A percentile compares a stretch with the other conserved stretches of the same genome.
Conservation (phyloP, 2,888 invertebrate species). For the Trisateles emortualis region DNA sequence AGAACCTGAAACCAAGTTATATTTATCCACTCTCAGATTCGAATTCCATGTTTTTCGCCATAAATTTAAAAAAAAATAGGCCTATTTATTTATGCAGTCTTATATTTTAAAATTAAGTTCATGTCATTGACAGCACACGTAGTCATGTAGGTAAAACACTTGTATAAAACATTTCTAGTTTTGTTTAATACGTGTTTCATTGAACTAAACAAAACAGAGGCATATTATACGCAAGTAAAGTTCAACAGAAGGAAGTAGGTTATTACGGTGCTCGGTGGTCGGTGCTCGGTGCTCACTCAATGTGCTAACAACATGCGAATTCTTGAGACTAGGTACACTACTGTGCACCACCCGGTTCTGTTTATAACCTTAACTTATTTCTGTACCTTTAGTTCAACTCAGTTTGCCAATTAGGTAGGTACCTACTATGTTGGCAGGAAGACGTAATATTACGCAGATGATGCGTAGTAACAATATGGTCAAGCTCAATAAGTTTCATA, state of each 20-base stretch:
- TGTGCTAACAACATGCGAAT: conserved; percentile 25
- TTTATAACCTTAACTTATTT: conserved; percentile 1
- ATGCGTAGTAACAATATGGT: too few relatives aligned
- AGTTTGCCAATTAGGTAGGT: neutral
- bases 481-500: too few relatives aligned
- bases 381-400: neutral
- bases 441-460: neutral
- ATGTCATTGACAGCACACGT: too few relatives aligned
- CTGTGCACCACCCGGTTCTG: too few relatives aligned
- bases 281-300: neutral
- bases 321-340: conserved; percentile 1
- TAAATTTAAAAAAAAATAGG: too few relatives aligned
- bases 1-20: too few relatives aligned
- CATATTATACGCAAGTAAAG: conserved; percentile 8
- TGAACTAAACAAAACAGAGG: neutral
- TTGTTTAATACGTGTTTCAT: neutral
- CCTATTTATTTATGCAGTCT: too few relatives aligned
- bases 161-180: neutral
- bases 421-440: too few relatives aligned
- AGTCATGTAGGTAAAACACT: too few relatives aligned
- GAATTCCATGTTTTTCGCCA: too few relatives aligned
- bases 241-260: conserved; percentile 30
- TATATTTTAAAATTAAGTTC: too few relatives aligned
- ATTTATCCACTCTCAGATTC: too few relatives aligned
- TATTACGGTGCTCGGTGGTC: conserved; percentile 15